Evolutionary conservation across 2,113 vertebrate genomes (phyloP).

Genomic region (Cromileptes altivelis): DNA sequence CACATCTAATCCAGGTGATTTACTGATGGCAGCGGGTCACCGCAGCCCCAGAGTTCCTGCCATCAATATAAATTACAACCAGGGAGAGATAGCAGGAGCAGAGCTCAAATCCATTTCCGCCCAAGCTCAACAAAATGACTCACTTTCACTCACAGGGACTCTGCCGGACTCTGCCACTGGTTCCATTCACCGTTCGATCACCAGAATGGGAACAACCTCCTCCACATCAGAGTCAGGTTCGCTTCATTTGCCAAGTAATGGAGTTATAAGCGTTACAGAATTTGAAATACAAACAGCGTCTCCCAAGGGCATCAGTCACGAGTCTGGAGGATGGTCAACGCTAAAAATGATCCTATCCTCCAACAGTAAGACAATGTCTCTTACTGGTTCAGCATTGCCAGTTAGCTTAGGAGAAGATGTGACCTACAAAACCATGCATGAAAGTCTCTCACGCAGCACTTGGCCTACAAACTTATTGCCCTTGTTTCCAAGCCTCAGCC

Average conservation of each 20-base stretch:
- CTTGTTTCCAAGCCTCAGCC: not conserved
- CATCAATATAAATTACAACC: constrained; percentile 69
- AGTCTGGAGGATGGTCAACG: not conserved
- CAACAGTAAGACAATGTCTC: constrained; percentile 9
- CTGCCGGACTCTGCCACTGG: constrained; percentile 18
- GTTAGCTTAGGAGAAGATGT: not conserved
- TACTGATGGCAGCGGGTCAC: constrained; percentile 65
- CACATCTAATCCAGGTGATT: constrained; percentile 73
- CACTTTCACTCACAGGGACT: constrained; percentile 31
- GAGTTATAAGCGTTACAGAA: constrained; percentile 18
- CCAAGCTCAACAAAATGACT: constrained; percentile 55
- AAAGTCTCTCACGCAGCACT: constrained; percentile 21
- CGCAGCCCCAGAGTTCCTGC: constrained; percentile 45
- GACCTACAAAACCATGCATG: constrained; percentile 22
- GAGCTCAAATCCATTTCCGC: constrained; percentile 57
- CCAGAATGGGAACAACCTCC: constrained; percentile 1
- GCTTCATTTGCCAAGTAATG: constrained; percentile 18
- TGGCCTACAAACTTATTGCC: not conserved
- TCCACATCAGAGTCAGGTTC: constrained; percentile 12
- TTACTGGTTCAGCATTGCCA: constrained; percentile 15
- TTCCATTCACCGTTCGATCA: constrained; percentile 10
- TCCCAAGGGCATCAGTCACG: constrained; percentile 15
- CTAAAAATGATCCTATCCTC: constrained; percentile 19
- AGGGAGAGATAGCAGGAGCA: constrained; percentile 43
- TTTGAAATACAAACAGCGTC: constrained; percentile 14